Percentiles rank a stretch among this genome's conserved stretches.
phyloP scores from a whole-genome alignment of 2,113 vertebrate genomes.

The Herpailurus yagouaroundi region DNA sequence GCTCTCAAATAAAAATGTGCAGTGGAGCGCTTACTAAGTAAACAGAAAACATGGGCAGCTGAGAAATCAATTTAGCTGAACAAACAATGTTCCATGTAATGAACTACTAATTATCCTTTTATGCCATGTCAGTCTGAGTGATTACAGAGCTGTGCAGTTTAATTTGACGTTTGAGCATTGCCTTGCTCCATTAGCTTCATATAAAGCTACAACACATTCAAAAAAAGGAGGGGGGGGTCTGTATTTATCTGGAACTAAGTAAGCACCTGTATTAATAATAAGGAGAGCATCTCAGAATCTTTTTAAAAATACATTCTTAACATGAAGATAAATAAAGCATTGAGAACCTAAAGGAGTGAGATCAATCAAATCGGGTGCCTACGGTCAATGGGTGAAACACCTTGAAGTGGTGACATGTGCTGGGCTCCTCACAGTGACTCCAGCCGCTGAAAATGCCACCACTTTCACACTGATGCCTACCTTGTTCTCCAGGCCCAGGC shows the following conservation, averaged over 20 bases:
- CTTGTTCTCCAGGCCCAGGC: neutral
- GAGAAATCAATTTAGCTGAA: conserved; percentile 95
- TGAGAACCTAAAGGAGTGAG: neutral
- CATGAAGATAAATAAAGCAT: conserved; percentile 44
- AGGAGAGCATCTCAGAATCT: conserved; percentile 66
- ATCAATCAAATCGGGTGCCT: neutral
- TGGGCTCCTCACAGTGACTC: neutral
- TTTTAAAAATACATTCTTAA: conserved; percentile 50
- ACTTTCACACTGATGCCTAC: neutral
- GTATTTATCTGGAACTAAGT: conserved; percentile 83
- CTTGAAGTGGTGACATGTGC: neutral
- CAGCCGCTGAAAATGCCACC: neutral
- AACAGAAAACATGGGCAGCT: conserved; percentile 92
- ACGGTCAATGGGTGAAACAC: neutral
- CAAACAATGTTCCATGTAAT: conserved; percentile 95
- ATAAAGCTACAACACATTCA: conserved; percentile 88
- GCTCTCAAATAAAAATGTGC: conserved; percentile 89
- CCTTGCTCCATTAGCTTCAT: conserved; percentile 91
- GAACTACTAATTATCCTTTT: conserved; percentile 96
- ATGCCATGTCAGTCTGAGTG: conserved; percentile 93
- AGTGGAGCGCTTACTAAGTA: conserved; percentile 89
- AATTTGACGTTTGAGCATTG: conserved; percentile 92
- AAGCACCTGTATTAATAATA: conserved; percentile 85
- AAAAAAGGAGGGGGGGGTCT: conserved; percentile 72
- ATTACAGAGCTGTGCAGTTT: conserved; percentile 92